Evolutionary conservation across 2,113 vertebrate genomes (phyloP), one percentile per base, ranked within the genome.

Genomic region (Electrona antarctica): DNA sequence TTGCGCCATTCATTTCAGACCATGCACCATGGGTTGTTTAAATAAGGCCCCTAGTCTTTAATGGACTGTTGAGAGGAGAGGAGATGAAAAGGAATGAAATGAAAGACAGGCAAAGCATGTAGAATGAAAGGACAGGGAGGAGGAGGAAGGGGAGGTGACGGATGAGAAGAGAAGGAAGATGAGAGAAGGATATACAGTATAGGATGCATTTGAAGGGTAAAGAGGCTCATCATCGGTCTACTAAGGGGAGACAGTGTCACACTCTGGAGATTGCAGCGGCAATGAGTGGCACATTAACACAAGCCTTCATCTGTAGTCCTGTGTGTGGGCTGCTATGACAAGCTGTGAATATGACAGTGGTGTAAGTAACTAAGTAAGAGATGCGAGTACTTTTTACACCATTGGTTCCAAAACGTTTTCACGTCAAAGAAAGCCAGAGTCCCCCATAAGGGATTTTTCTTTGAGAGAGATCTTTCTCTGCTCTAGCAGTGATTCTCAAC

Each of bases 121-220:
- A 28, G 15, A 54, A 54, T 4, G 10, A 54, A 12, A 54, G 51
- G 7, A 54, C 51, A 54, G 7, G 51, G 8, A 54, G 51, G 13
- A 54, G 51, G 5, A 2, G 9, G 51, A 52, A 9, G 28, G 49
- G 4, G 41, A 41, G 14, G 11, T 3, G 49, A 58, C 14, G 56
- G 41, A 61, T 3, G 47, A 47, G 64, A 11, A 15, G 15, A 51
- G 49, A 48, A 46, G 33, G 56, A 13, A 41, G 60, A 41, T 61
- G 60, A 21, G 21, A 21, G 21, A 21, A 21, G 21, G 21, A 21
- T 21, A 21, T 21, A 21, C 21, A 21, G 21, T 21, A 21, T n/a
- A 61, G 60, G 64, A 46, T 2, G 21, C 2, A 68, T 14, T 7
- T 67, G 60, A 64, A 61, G 62, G 70, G 12, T 54, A 62, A 65